A percentile compares a stretch with the other conserved stretches of the same genome.
Evolutionary conservation across 2,888 invertebrate species (phyloP).

Genomic region (Kuschelorhynchus macadamiae): DNA sequence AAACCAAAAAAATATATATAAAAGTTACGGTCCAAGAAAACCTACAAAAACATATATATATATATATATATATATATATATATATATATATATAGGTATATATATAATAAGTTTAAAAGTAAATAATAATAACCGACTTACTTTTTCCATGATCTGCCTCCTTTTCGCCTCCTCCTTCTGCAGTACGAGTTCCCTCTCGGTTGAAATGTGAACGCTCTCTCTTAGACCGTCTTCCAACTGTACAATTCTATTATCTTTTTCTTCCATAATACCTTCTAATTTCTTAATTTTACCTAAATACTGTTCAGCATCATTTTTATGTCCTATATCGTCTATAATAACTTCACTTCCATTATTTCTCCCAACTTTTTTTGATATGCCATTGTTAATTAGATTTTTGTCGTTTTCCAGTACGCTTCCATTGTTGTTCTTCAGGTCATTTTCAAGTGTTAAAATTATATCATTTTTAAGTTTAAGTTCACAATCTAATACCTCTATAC

Average conservation of each 20-base stretch:
- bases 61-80: too few species aligned
- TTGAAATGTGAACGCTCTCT: conserved; percentile 83
- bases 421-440: conserved; percentile 31
- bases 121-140: too few species aligned
- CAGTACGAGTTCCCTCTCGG: conserved; percentile 77
- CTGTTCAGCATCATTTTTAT: conserved; percentile 60
- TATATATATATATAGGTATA: too few species aligned
- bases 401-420: conserved; percentile 10
- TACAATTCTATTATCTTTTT: conserved; percentile 77
- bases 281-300: conserved; percentile 63
- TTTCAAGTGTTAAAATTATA: conserved; percentile 27
- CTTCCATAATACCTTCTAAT: conserved; percentile 69
- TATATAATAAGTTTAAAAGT: too few species aligned
- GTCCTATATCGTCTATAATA: conserved; percentile 14
- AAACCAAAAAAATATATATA: too few species aligned
- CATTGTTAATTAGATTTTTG: conserved; percentile 27
- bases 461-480: conserved; percentile 19
- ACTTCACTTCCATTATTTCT: conserved; percentile 16
- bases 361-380: conserved; percentile 35
- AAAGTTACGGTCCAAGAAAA: too few species aligned
- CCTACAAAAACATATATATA: too few species aligned
- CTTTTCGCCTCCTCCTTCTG: conserved; percentile 77
- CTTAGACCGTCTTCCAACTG: conserved; percentile 88
- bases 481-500: conserved; percentile 25
- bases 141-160: conserved; percentile 77